phyloP scores from a whole-genome alignment of 2,113 vertebrate genomes.

The Arothron firmamentum region DNA sequence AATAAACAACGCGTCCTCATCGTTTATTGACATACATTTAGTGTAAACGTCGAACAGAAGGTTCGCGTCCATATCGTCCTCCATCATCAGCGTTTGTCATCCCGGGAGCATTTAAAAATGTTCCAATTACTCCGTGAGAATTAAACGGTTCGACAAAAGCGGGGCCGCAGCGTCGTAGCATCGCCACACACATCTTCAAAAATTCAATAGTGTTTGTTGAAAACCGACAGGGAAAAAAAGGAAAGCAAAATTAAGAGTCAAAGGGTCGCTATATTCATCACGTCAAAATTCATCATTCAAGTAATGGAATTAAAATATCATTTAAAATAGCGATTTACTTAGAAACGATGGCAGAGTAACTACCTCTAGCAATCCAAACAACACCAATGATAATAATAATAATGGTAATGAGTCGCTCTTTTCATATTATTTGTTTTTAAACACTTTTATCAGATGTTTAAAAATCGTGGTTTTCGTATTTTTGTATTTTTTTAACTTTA shows the following conservation, averaged over 20 bases:
- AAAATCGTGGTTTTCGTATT: too few relatives aligned
- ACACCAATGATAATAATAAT: neutral
- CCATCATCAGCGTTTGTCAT: conserved; percentile 15
- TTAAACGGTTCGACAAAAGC: neutral
- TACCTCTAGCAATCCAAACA: too few relatives aligned
- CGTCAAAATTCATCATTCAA: neutral
- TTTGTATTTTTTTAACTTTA: too few relatives aligned
- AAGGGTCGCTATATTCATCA: too few relatives aligned
- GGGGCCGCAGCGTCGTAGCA: neutral
- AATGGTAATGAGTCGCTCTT: too few relatives aligned
- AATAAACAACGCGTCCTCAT: conserved; percentile 54
- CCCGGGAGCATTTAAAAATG: conserved; percentile 12
- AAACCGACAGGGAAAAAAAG: neutral
- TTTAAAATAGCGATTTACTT: too few relatives aligned
- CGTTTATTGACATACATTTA: conserved; percentile 39
- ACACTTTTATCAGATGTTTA: too few relatives aligned
- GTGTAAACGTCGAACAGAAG: conserved; percentile 14
- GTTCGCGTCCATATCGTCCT: neutral
- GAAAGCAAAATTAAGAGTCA: neutral
- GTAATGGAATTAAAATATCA: neutral
- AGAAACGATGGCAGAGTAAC: too few relatives aligned
- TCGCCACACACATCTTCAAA: neutral
- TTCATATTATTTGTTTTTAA: neutral
- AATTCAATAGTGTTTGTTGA: neutral
- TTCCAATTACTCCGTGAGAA: conserved; percentile 10